Evolutionary conservation across 2,888 invertebrate species (phyloP), one percentile per base, ranked within the genome.

Genomic region (Sinopyrophorus schimmeli): DNA sequence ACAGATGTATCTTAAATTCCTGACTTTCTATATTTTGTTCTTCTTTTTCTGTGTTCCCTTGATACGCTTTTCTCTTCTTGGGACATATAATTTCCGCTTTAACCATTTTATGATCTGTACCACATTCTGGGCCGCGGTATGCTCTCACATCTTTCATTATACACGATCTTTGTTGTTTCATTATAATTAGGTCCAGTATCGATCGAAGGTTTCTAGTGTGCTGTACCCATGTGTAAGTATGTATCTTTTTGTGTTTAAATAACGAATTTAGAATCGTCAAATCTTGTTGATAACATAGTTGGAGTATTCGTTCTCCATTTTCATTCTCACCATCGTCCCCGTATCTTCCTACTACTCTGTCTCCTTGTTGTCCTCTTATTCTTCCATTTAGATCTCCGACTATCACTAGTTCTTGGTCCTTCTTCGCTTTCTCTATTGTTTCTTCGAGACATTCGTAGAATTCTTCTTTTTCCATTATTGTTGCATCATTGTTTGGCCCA

Each of bases 181-280:
- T 27, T 27, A 27, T 10, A 27, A 10, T 27, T 10, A 27, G 12
- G 27, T 27, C 5, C 3, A 27, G 24, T 24, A 24, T 24, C 24
- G 24, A 24, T 24, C 24, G 3, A 24, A 24, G 24, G 7, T 24
- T 7, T 27, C 27, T 27, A 27, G 27, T 27, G 3, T 14, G 27
- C 27, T 27, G 12, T 27, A 12, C 11, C 12, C 27, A 7, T 27
- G 27, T 27, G 11, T 27, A 27, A 27, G 27, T 27, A 7, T 24
- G n/a, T n/a, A n/a, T n/a, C n/a, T 27, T 27, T 27, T 27, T 27
- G 11, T 27, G 27, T 27, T 27, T 27, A 27, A 27, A 27, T 10
- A 11, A 12, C 3, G 11, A 27, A 27, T 27, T 11, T 27, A 27
- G 3, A 27, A 10, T 27, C 5, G 7, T 24, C 24, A 24, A 24